Conservation (phyloP, 2,797 vertebrate genomes). For the Helarctos malayanus region DNA sequence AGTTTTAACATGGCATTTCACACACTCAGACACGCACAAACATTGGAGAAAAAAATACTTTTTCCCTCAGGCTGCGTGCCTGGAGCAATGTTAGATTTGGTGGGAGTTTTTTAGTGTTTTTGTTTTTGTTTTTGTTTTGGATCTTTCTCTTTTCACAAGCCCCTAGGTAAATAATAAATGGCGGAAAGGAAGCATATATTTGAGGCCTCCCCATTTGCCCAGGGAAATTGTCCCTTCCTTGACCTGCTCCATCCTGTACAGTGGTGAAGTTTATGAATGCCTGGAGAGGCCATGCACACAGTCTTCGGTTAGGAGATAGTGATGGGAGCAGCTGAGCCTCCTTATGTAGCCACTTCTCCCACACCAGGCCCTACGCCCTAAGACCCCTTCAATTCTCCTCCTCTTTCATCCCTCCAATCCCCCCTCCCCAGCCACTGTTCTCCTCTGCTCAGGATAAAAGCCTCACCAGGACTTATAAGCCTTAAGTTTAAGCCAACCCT, state of each 20-base stretch:
- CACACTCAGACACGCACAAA: background rate
- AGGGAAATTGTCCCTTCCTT: background rate
- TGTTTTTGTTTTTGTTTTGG: background rate
- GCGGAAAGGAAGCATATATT: constrained; percentile 39
- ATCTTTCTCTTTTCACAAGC: constrained; percentile 46
- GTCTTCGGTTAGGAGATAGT: background rate
- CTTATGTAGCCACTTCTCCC: background rate
- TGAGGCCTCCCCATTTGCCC: background rate
- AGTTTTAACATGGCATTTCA: constrained; percentile 9
- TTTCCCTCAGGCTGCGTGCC: constrained; percentile 52
- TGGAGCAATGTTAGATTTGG: constrained; percentile 58
- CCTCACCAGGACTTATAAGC: background rate
- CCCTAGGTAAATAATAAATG: constrained; percentile 57
- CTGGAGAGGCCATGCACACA: background rate
- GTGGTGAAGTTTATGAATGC: background rate
- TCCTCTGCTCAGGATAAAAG: background rate
- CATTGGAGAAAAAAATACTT: constrained; percentile 39
- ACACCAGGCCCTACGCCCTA: background rate
- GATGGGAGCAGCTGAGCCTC: too few species aligned
- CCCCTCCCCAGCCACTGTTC: background rate
- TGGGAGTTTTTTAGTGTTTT: background rate
- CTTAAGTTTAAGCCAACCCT: background rate
- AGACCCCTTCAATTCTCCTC: background rate
- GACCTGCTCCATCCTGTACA: background rate
- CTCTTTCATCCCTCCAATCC: background rate